Base-by-base conservation (phyloP, 2,888 invertebrate genomes). In the Sceliomorpha sp. region DNA sequence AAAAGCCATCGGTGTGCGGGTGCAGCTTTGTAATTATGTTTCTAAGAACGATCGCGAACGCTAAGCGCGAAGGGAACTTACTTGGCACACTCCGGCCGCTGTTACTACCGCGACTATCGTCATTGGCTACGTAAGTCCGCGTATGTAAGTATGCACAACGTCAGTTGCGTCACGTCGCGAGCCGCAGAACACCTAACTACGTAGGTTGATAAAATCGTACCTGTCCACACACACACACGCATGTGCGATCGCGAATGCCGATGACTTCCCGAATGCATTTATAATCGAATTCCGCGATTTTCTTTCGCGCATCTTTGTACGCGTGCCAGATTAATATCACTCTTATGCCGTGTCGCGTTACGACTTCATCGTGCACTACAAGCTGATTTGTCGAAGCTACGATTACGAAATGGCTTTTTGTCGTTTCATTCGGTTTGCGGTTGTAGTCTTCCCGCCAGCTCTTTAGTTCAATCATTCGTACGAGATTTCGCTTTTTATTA, bases 261-360 rank as follows among this genome's bases (percentile, higher is more conserved):
- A 56, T 56, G 56, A 64, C 56, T 64, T 64, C 64, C 64, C 56
- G 50, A 50, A 64, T 50, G 50, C 48, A 17, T 47, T 50, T 56
- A 56, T 32, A 56, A 56, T 50, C 50, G 32, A 44, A 44, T 44
- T 37, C 56, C 36, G 20, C 8, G 37, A 42, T 44, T 50, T 55
- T 10, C 32, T 55, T 56, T 42, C 42, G 55, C 27, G 24, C 55
- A 40, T 40, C 47, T 62, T 62, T 53, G 39, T 26, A 20, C 13
- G 10, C 51, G 51, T 51, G 44, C 51, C 51, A 60, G 27, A 60
- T 50, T 56, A 36, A 26, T 10, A 47, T 2, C 20, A 20, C 20
- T 20, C 20, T 4, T 20, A 20, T 20, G n/a, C n/a, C n/a, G n/a
- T 5, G 20, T 4, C 20, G 20, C 5, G 20, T 4, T 4, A 20